Conservation (phyloP, 2,888 invertebrate genomes). For the Lasioglossum vierecki region DNA sequence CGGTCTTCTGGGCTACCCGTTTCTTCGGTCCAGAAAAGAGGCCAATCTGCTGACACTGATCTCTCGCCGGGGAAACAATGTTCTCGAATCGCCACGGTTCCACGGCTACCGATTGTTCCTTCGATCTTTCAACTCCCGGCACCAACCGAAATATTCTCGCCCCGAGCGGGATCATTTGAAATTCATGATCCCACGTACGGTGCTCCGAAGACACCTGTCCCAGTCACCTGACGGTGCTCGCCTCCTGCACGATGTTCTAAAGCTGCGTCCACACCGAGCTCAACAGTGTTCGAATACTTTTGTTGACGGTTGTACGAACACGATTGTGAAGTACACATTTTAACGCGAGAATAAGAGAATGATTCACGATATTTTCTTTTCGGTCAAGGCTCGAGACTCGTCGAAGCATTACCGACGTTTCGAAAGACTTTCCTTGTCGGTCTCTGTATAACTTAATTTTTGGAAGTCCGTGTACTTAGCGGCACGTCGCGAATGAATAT, state of each 20-base stretch:
- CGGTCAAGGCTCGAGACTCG: not conserved
- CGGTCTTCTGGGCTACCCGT: constrained; percentile 38
- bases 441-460: not conserved
- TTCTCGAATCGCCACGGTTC: constrained; percentile 13
- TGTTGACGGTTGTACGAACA: not conserved
- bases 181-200: not conserved
- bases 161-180: constrained; percentile 4
- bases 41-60: constrained; percentile 56
- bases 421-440: not conserved
- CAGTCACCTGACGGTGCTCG: not conserved
- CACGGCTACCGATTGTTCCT: not conserved
- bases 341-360: not conserved
- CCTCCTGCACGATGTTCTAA: not conserved
- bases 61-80: constrained; percentile 34
- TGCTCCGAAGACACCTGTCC: not conserved
- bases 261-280: not conserved
- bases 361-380: not conserved
- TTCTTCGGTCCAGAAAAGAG: constrained; percentile 52
- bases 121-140: not conserved
- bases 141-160: constrained; percentile 13
- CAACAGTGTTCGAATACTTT: not conserved
- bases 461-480: constrained; percentile 5
- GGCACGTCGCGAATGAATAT: constrained; percentile 12
- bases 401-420: not conserved
- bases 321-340: not conserved